A percentile compares a stretch with the other conserved stretches of the same genome.
These are phyloP conservation scores for Limonius californicus DNA, from an alignment of 1,140 invertebrate genomes.

Conservation along the genomic window DNA sequence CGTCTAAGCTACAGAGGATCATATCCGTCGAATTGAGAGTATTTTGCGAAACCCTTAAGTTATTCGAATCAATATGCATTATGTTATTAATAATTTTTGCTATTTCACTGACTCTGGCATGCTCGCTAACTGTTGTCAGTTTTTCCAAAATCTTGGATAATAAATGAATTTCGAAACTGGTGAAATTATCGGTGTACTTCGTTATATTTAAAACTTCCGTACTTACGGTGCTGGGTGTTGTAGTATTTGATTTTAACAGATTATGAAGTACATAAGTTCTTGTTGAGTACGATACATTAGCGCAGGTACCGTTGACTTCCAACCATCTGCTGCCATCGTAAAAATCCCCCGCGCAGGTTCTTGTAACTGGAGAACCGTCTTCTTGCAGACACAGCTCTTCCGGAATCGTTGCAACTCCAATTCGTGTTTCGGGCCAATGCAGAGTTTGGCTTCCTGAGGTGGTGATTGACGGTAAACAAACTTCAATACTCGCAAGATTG, in stretches of 20 bases:
- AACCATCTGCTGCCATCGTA: neutral
- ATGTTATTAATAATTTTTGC: neutral
- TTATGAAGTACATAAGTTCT: neutral
- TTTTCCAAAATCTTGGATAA: neutral
- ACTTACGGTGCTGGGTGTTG: neutral
- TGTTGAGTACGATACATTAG: neutral
- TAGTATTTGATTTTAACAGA: neutral
- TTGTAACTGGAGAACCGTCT: neutral
- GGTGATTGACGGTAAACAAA: neutral
- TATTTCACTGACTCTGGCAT: neutral
- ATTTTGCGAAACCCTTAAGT: conserved; percentile 20
- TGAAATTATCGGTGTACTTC: neutral
- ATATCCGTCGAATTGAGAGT: conserved; percentile 20
- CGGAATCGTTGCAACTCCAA: neutral
- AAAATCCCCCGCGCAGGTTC: neutral
- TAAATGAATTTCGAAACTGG: neutral
- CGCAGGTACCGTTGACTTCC: neutral
- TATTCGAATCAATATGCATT: neutral
- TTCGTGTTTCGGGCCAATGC: neutral
- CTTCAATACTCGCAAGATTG: neutral
- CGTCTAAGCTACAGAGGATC: conserved; percentile 9
- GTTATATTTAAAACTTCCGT: neutral
- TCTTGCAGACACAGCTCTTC: neutral
- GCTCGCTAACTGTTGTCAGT: too few relatives aligned
- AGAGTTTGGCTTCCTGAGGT: neutral